phyloP scores from a whole-genome alignment of 2,113 vertebrate genomes.

The Heliornis fulica region DNA sequence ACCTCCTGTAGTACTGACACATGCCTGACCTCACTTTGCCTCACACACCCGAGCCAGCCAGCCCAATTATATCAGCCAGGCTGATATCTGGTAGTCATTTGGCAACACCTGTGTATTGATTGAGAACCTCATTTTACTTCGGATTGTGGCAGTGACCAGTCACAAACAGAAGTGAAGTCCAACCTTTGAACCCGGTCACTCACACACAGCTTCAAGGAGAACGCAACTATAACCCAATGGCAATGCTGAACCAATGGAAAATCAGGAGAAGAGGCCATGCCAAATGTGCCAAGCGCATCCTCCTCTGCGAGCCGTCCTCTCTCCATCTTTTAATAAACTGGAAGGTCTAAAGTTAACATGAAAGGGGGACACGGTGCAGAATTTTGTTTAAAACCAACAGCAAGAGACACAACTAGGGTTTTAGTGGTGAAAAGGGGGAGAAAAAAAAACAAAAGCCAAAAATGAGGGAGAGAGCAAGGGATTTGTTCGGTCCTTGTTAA shows the following conservation, averaged over 20 bases:
- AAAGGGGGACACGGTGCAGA: constrained; percentile 69
- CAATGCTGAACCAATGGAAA: neutral
- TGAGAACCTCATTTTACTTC: neutral
- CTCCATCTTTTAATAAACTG: neutral
- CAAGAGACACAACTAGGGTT: constrained; percentile 27
- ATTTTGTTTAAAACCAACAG: constrained; percentile 58
- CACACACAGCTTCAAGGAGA: neutral
- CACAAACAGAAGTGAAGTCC: neutral
- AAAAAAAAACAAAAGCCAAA: neutral
- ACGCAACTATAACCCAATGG: neutral
- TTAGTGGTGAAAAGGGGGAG: neutral
- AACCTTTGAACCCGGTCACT: neutral
- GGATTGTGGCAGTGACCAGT: neutral
- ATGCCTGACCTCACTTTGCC: neutral
- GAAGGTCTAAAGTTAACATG: constrained; percentile 63
- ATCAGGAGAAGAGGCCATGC: neutral
- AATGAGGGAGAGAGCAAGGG: neutral
- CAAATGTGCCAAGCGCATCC: too few species aligned
- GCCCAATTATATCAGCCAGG: neutral
- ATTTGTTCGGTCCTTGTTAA: constrained; percentile 60
- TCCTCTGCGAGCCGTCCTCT: neutral
- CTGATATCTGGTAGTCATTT: neutral
- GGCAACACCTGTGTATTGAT: neutral
- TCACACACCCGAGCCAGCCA: rapidly evolving
- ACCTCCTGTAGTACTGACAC: neutral